Conservation (phyloP, 2,888 invertebrate species). For the Odontocolon sp. region DNA sequence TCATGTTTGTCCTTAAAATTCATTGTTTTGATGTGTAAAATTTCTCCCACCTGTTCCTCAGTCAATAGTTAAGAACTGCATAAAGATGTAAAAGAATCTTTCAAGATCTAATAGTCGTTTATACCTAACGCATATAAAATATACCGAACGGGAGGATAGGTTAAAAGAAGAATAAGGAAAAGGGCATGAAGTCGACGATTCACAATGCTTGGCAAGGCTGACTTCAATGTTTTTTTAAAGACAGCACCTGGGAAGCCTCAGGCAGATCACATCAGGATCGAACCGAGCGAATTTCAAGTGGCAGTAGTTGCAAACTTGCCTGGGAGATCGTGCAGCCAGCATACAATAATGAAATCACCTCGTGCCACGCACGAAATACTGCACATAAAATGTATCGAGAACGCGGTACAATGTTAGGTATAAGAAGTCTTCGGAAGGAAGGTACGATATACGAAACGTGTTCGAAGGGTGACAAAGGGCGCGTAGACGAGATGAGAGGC, state of each 20-base stretch:
- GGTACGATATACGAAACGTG: not conserved
- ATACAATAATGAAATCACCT: constrained; percentile 51
- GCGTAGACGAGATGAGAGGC: constrained; percentile 28
- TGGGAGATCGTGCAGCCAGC: constrained; percentile 6
- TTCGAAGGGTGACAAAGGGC: constrained; percentile 13
- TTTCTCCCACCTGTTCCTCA: too few relatives aligned
- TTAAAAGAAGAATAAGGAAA: not conserved
- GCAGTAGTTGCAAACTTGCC: constrained; percentile 26
- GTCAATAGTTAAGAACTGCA: too few relatives aligned
- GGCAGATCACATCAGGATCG: constrained; percentile 1
- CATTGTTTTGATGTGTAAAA: too few relatives aligned
- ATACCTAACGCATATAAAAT: not conserved
- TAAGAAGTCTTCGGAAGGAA: not conserved
- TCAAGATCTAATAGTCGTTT: not conserved
- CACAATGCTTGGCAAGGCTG: constrained; percentile 13
- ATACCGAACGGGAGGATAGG: not conserved
- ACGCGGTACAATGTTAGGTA: not conserved
- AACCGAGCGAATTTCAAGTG: constrained; percentile 23
- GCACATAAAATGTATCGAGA: constrained; percentile 40
- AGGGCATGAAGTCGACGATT: constrained; percentile 30
- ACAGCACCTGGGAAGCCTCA: constrained; percentile 14
- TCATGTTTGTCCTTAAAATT: too few relatives aligned
- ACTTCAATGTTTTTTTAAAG: constrained; percentile 27
- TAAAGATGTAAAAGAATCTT: not conserved
- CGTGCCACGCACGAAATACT: constrained; percentile 35